Percentiles rank a stretch among this genome's conserved stretches.
These are phyloP conservation scores for Corvus hawaiiensis DNA, from an alignment of 2,113 vertebrate genomes.

Conservation along the genomic window DNA sequence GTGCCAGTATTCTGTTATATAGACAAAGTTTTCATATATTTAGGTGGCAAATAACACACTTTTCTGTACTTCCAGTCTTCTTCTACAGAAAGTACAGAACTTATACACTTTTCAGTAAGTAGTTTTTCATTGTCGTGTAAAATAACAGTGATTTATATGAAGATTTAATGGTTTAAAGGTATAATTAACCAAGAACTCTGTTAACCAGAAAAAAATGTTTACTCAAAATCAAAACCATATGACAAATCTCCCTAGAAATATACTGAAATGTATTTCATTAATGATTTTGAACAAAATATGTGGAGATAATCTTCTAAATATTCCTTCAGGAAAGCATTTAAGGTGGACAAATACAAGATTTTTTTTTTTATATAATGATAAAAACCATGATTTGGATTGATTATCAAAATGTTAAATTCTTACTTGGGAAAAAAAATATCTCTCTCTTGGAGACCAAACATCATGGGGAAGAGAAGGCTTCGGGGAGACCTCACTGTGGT, in stretches of 20 bases:
- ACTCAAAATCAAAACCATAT: neutral
- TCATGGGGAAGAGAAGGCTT: neutral
- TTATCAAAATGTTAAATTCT: neutral
- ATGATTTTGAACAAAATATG: neutral
- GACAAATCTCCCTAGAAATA: neutral
- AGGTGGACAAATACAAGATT: neutral
- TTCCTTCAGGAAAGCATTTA: neutral
- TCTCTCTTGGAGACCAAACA: neutral
- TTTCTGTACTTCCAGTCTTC: neutral
- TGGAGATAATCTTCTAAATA: neutral
- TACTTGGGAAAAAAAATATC: neutral
- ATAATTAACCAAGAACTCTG: neutral
- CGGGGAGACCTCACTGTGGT: neutral
- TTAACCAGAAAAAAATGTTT: neutral
- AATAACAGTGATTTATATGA: neutral
- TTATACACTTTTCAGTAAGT: neutral
- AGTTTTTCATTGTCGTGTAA: neutral
- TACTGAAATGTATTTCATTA: neutral
- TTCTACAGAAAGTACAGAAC: neutral
- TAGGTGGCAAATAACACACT: neutral
- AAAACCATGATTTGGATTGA: neutral
- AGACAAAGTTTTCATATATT: neutral
- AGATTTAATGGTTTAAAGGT: neutral
- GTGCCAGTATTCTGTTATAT: neutral
- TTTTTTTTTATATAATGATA: neutral